Evolutionary conservation across 2,888 invertebrate genomes (phyloP).

Genomic region (Stenoptilia bipunctidactyla): DNA sequence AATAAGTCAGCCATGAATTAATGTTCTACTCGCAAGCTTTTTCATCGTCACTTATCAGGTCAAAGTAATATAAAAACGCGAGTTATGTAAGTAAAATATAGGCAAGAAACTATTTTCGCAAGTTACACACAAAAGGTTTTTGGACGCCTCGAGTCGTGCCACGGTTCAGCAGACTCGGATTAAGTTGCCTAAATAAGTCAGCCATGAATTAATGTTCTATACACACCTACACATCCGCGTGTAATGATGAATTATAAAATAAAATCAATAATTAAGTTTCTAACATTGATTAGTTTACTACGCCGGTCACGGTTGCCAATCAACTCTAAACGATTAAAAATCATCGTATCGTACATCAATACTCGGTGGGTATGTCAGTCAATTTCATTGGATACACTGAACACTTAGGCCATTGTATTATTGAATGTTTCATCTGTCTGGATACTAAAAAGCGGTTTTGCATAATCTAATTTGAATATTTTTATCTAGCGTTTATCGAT

Average conservation of each 20-base stretch:
- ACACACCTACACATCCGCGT: conserved; percentile 12
- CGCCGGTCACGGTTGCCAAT: too few relatives aligned
- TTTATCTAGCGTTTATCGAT: conserved; percentile 25
- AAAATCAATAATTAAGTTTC: conserved; percentile 4
- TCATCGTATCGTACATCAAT: neutral
- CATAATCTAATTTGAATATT: conserved; percentile 32
- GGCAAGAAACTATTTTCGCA: conserved; percentile 32
- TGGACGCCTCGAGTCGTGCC: conserved; percentile 57
- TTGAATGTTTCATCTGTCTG: neutral
- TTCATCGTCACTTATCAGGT: too few relatives aligned
- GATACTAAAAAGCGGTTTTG: conserved; percentile 19
- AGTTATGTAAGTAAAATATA: too few relatives aligned
- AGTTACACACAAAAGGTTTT: conserved; percentile 45
- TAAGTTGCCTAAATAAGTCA: too few relatives aligned
- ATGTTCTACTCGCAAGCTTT: too few relatives aligned
- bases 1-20: too few relatives aligned
- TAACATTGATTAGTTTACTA: too few relatives aligned
- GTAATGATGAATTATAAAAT: conserved; percentile 4
- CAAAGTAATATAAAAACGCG: too few relatives aligned
- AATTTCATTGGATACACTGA: too few relatives aligned
- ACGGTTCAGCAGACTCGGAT: conserved; percentile 24
- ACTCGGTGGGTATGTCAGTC: neutral
- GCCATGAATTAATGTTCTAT: too few relatives aligned
- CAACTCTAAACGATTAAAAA: too few relatives aligned
- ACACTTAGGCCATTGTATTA: too few relatives aligned